These are phyloP conservation scores for Drosophila heteroneura DNA, from an alignment of 2,888 invertebrate genomes.

Conservation along the genomic window DNA sequence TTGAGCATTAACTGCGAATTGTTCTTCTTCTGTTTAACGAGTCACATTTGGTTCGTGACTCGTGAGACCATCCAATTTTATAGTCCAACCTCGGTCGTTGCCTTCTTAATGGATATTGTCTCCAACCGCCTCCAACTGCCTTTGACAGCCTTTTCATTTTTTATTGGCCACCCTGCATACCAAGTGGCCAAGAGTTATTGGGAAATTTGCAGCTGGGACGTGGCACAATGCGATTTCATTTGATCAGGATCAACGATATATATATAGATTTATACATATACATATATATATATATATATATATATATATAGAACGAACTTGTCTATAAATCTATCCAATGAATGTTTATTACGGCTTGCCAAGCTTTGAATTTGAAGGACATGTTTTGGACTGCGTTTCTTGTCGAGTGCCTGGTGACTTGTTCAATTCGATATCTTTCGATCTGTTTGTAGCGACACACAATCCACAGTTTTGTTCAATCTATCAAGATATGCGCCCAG, in stretches of 20 bases:
- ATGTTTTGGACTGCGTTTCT: constrained; percentile 8
- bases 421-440: constrained; percentile 24
- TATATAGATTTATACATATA: background rate
- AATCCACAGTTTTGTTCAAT: constrained; percentile 21
- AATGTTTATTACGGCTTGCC: background rate
- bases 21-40: constrained; percentile 23
- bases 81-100: constrained; percentile 57
- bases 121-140: constrained; percentile 7
- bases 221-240: constrained; percentile 32
- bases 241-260: constrained; percentile 23
- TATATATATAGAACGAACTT: background rate
- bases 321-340: background rate
- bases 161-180: constrained; percentile 41
- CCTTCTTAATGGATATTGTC: constrained; percentile 49
- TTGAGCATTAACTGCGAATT: constrained; percentile 43
- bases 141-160: background rate
- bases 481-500: constrained; percentile 23
- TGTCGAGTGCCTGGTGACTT: constrained; percentile 13
- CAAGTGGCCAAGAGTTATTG: constrained; percentile 51
- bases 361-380: constrained; percentile 24
- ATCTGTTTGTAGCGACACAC: constrained; percentile 17
- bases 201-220: constrained; percentile 45
- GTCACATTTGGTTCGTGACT: constrained; percentile 48
- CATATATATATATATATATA: background rate
- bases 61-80: constrained; percentile 57